Evolutionary conservation across 2,797 vertebrate species (phyloP).

Genomic region (Pseudopleuronectes americanus): DNA sequence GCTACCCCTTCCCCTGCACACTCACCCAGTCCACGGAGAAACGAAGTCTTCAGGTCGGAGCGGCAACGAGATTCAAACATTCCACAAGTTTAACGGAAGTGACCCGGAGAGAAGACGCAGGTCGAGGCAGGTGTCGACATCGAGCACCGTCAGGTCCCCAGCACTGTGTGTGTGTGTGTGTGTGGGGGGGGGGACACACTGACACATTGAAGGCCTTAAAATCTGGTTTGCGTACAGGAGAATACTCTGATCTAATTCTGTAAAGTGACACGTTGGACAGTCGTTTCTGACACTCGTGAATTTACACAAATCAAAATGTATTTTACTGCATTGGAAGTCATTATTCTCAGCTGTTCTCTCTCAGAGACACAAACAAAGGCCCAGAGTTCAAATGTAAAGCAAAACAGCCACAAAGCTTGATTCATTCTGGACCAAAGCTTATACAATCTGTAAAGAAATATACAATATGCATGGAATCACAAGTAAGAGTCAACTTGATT

Average conservation of each 20-base stretch:
- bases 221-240: background rate
- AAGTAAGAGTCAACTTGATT: too few species aligned
- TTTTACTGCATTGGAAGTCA: background rate
- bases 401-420: background rate
- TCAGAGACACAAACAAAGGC: background rate
- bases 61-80: slow-evolving; percentile 50
- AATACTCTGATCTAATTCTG: background rate
- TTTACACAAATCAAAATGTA: background rate
- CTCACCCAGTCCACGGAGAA: slow-evolving; percentile 12
- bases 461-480: too few species aligned
- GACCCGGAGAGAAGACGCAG: background rate
- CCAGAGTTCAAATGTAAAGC: background rate
- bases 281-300: too few species aligned
- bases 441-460: too few species aligned
- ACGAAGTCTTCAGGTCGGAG: slow-evolving; percentile 31
- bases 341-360: background rate
- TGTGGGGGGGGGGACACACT: too few species aligned
- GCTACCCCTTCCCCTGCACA: slow-evolving; percentile 28
- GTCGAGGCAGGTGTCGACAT: background rate
- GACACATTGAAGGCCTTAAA: background rate
- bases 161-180: too few species aligned
- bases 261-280: background rate
- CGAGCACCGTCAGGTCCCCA: background rate
- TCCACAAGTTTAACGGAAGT: slow-evolving; percentile 19
- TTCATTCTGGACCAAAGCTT: background rate